Evolutionary conservation across 2,888 invertebrate genomes (phyloP), one percentile per base, ranked within the genome.

Genomic region (Marasmarcha lunaedactyla): DNA sequence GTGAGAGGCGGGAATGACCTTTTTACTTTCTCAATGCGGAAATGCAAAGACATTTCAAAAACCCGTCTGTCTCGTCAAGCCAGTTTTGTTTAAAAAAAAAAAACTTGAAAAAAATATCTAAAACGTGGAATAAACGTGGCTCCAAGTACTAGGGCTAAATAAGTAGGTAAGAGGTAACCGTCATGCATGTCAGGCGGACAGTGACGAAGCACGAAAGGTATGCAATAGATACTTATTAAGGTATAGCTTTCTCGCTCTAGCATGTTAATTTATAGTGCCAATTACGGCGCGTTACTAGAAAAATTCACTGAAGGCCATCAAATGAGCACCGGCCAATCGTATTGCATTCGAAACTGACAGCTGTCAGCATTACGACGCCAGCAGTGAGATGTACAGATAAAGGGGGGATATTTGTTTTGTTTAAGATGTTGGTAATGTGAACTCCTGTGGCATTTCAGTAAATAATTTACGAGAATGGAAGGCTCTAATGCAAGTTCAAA

Each of bases 81-180:
- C 67, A 74, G 78, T 78, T 72, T 55, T 49, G 63, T 74, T 71
- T 74, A 46, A 44, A 54, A 62, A 66, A 74, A 74, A 63, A 74
- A 72, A 77, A 71, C 67, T 67, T 44, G 71, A 77, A 14, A 20
- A 20, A 20, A 20, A 20, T 20, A 7, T 20, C 63, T 71, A 68
- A 81, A 78, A 77, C 74, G 71, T 74, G 78, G 73, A 78, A 72
- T 73, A 71, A 76, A 73, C 72, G 64, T 77, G 76, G 71, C 67
- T 58, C 60, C 52, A 65, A 56, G 65, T 76, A 83, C 79, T 71
- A 78, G 77, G 81, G 51, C 55, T 49, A 51, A 72, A 83, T 71
- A 68, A 64, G 13, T 49, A 48, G 48, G 51, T 47, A 50, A 61
- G 57, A 69, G 70, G 56, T 56, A 44, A 55, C 48, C 59, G 66